Base-by-base conservation (phyloP, 2,797 vertebrate species). In the Neosalanx taihuensis region DNA sequence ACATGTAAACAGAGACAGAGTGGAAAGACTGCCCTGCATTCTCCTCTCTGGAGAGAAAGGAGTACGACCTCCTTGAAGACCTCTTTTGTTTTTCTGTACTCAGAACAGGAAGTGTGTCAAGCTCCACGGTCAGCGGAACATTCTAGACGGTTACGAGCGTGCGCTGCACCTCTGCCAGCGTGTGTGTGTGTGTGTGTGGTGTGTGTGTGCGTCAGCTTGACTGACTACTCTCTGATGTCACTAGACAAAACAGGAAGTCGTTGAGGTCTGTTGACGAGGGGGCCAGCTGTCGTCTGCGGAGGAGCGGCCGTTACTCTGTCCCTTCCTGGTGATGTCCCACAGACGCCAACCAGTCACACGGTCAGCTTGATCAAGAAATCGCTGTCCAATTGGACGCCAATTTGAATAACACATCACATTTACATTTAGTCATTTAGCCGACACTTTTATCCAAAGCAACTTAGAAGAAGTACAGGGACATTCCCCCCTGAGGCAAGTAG, bases 211-310 rank as follows among this genome's bases (percentile, higher is more conserved):
- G 5, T 62, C 60, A 31, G 60, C 30, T 31, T 62, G 29, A 33
- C 29, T 35, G 29, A 62, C 60, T 29, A 29, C 72, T 41, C 37
- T 13, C 58, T 74, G 35, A 70, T 59, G 61, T 74, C 33, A 70
- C 65, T 12, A 35, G 18, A 26, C 33, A 70, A 41, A 60, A 70
- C 66, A 65, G 61, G 31, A 69, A 30, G 51, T 20, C 13, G 23
- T 18, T 20, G 17, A 20, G 46, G 68, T 64, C 10, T 46, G 69
- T 69, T 49, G 59, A 74, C 56, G 66, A 60, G 23, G 53, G 31
- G 26, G n/a, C 37, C 37, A 31, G 15, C 37, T 12, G 37, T 13
- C 23, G 46, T 51, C 26, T 6, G 17, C 18, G 6, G 15, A 53
- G n/a, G 30, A 15, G 17, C 20, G 12, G 66, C 4, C 60, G 31